Base-by-base conservation (phyloP, 2,888 invertebrate species). In the Tribolium freemani region DNA sequence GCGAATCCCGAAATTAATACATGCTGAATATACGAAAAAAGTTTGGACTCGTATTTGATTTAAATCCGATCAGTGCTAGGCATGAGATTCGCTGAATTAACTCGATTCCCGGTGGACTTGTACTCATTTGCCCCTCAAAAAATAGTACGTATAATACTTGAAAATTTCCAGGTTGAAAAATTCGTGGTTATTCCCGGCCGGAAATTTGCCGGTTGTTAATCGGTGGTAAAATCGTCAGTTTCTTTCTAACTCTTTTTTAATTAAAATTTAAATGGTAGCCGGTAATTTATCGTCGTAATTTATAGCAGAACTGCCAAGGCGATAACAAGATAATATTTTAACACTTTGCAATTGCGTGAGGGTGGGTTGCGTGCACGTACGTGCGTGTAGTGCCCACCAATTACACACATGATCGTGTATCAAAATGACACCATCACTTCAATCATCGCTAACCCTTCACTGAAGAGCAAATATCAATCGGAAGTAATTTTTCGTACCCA, bases 261-360 rank as follows among this genome's bases (percentile, higher is more conserved):
- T 72, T 72, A 72, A 72, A 72, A 69, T 72, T 66, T 64, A 72
- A 72, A 69, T 60, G 56, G 38, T 13, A 16, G 45, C 48, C 38
- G 66, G 66, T 60, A 56, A 73, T 70, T 73, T 70, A 73, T 73
- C 48, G 30, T 11, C 11, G 69, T 69, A 64, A 72, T 72, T 72
- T 72, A 72, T 58, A 50, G 51, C 48, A 45, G 45, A 72, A 63
- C 57, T 44, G 53, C 50, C 13, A 69, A 72, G 56, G 69, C 66
- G 73, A 73, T 69, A 73, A 73, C 73, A 69, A 73, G 73, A 73
- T 73, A 73, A 73, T 73, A 70, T 73, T 73, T 73, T 73, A 69
- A 73, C 73, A 73, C 73, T 73, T 73, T 72, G 31, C 69, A 70
- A 69, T 70, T 66, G 64, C 71, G 71, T 71, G 66, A 50, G 53